These are phyloP conservation scores for Meda fulgida DNA, from an alignment of 2,797 vertebrate genomes.

Conservation along the genomic window DNA sequence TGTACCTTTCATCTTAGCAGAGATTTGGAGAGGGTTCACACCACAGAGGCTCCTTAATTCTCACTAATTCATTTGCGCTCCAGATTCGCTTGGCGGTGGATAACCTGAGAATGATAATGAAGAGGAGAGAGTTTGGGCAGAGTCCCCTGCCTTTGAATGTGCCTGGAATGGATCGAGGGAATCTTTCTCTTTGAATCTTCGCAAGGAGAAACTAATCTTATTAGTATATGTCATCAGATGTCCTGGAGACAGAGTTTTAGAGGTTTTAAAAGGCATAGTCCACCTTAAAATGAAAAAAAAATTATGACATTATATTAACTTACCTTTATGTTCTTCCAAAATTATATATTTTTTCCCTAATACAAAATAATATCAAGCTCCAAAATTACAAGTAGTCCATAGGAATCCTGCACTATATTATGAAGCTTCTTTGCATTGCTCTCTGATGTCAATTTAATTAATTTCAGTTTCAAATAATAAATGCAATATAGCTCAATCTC, in stretches of 20 bases:
- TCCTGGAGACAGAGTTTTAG: conserved; percentile 70
- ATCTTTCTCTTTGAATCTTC: conserved; percentile 89
- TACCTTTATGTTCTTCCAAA: neutral
- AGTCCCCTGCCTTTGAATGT: conserved; percentile 97
- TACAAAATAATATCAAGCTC: neutral
- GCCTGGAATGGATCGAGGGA: conserved; percentile 93
- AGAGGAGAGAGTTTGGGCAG: conserved; percentile 83
- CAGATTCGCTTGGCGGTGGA: conserved; percentile 94
- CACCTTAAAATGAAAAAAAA: conserved; percentile 61
- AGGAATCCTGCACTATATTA: neutral
- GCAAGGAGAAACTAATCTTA: conserved; percentile 89
- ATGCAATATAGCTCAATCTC: neutral
- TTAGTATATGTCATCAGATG: conserved; percentile 89
- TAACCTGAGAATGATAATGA: conserved; percentile 88
- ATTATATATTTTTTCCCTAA: no score
- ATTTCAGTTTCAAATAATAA: neutral
- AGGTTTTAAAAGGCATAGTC: conserved; percentile 82
- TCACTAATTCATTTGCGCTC: conserved; percentile 99
- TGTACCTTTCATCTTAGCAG: conserved; percentile 96
- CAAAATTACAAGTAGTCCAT: neutral
- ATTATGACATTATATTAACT: neutral
- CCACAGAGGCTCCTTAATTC: conserved; percentile 98
- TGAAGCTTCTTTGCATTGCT: neutral
- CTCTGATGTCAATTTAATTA: neutral
- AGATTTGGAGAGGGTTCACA: conserved; percentile 98